Evolutionary conservation across 2,888 invertebrate species (phyloP).

Genomic region (Tiliacea citrago): DNA sequence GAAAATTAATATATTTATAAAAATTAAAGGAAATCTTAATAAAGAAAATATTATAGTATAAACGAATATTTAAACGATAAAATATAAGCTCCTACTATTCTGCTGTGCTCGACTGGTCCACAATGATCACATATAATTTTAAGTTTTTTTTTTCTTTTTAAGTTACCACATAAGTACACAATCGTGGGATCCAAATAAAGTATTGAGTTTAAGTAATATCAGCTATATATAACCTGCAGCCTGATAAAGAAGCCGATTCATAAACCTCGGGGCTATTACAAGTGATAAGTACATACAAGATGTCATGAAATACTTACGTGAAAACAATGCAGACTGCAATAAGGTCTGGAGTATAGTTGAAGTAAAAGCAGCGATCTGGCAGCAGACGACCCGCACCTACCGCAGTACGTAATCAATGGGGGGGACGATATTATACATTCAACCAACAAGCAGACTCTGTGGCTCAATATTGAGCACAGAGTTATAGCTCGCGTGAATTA

Average conservation of each 20-base stretch:
- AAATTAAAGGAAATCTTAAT: too few species aligned
- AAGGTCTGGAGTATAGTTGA: background rate
- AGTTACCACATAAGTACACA: too few species aligned
- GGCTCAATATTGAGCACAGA: constrained; percentile 40
- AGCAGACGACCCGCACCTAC: background rate
- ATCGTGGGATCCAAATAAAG: too few species aligned
- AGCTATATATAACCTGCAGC: background rate
- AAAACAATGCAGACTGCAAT: background rate
- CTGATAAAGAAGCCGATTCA: background rate
- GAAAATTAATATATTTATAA: too few species aligned
- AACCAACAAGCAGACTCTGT: constrained; percentile 4
- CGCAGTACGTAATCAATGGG: constrained; percentile 30
- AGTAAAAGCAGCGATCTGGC: constrained; percentile 5
- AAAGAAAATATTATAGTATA: too few species aligned
- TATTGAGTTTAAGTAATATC: too few species aligned
- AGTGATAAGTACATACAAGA: background rate
- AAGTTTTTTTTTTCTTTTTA: too few species aligned
- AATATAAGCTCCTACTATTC: too few species aligned
- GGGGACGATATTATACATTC: constrained; percentile 18
- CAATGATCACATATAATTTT: too few species aligned
- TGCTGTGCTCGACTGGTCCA: too few species aligned
- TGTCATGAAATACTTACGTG: background rate
- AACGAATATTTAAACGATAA: too few species aligned
- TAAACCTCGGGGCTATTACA: background rate
- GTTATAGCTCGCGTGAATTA: constrained; percentile 51